These are phyloP conservation scores for Bombus fervidus DNA, from an alignment of 1,140 invertebrate species.

Conservation along the genomic window DNA sequence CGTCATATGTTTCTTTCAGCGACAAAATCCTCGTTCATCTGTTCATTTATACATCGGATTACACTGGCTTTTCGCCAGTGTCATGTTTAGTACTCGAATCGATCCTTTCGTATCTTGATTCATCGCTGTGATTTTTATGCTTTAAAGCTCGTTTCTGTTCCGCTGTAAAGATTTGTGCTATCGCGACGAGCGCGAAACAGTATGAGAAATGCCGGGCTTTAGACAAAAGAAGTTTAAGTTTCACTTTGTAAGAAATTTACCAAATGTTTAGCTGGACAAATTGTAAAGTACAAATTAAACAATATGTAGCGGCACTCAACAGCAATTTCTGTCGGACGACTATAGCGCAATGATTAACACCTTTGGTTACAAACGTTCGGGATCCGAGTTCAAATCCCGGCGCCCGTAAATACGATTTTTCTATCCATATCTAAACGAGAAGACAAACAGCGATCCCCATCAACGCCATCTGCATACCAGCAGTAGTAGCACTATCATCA, in stretches of 20 bases:
- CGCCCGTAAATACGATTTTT: no score
- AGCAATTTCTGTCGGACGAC: no score
- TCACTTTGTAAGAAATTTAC: not conserved
- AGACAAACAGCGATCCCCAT: accelerated
- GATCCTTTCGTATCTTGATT: not conserved
- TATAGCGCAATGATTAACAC: accelerated
- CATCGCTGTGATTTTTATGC: not conserved
- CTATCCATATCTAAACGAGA: no score
- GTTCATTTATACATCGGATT: slow-evolving; percentile 6
- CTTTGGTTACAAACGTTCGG: no score
- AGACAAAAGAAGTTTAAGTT: not conserved
- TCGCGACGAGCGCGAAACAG: not conserved
- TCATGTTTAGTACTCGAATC: not conserved
- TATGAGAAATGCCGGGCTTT: no score
- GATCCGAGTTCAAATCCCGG: no score
- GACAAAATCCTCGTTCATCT: not conserved
- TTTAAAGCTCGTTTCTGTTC: not conserved
- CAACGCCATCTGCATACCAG: no score
- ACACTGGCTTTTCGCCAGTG: not conserved
- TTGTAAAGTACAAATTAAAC: no score
- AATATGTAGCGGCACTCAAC: no score
- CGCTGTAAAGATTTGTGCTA: not conserved
- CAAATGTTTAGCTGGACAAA: no score
- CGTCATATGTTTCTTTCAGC: not conserved
- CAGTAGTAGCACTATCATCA: no score